Evolutionary conservation across 2,113 vertebrate genomes (phyloP), one percentile per base, ranked within the genome.

Genomic region (Orientallactaga bullata): DNA sequence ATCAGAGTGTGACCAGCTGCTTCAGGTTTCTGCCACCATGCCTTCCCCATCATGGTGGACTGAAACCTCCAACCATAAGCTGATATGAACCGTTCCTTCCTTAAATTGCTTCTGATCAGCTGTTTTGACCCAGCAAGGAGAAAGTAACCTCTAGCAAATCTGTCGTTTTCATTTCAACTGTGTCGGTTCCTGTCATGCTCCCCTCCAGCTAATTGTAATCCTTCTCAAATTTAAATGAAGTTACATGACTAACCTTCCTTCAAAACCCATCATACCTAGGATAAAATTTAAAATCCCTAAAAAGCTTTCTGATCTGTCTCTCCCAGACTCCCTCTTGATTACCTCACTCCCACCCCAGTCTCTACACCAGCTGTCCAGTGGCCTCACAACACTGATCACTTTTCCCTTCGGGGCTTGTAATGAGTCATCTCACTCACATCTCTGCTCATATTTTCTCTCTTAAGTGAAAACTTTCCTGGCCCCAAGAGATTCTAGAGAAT

Each of bases 251-350:
- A n/a, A 18, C 30, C 42, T 91, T 88, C 42, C 28, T 91, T 91
- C 37, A 65, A 20, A 95, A 80, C 42, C 47, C 21, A 42, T 42
- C 78, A 47, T 77, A 30, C 28, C 39, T 78, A 69, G 66, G 23
- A 58, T 71, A 77, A 58, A 85, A 77, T 88, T 82, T 76, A 58
- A 17, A 89, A 85, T 77, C 17, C 26, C 95, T 89, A 24, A 9
- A 51, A 88, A 74, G 11, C 65, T 79, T 63, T 68, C 77, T 91
- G 42, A 68, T 42, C 42, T 72, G 85, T 32, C 30, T 16, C 11
- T 89, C 17, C 74, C 37, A 32, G 51, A 28, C 37, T 63, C 23
- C 47, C 17, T 74, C 30, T 88, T 51, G 60, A 73, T 21, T 71
- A 35, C 51, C 3, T 16, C 30, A 58, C 12, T 35, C 13, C 88